These are phyloP conservation scores for Pheosia tremula DNA, from an alignment of 2,888 invertebrate genomes.

Conservation along the genomic window DNA sequence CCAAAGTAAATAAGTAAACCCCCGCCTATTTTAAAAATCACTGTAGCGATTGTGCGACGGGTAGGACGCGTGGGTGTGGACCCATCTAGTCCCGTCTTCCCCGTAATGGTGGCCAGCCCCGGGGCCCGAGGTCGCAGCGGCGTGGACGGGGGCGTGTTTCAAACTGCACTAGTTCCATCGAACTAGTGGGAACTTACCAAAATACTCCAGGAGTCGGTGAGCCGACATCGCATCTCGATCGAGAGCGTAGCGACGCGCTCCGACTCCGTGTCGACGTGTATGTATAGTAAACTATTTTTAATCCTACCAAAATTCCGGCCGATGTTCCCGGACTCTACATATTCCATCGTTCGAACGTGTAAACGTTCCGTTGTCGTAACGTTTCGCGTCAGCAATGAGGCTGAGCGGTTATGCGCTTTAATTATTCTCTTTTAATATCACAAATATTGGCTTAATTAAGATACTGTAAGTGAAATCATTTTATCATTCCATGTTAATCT, in stretches of 20 bases:
- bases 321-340: slow-evolving; percentile 14
- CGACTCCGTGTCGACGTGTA: slow-evolving; percentile 3
- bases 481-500: slow-evolving; percentile 64
- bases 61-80: slow-evolving; percentile 29
- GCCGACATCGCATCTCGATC: neutral
- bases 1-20: neutral
- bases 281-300: slow-evolving; percentile 1
- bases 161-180: neutral
- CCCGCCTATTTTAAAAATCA: neutral
- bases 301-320: slow-evolving; percentile 3
- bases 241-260: neutral
- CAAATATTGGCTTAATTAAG: slow-evolving; percentile 60
- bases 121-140: neutral
- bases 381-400: slow-evolving; percentile 38
- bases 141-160: neutral
- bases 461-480: slow-evolving; percentile 56
- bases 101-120: slow-evolving; percentile 29
- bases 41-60: neutral
- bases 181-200: slow-evolving; percentile 7
- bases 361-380: slow-evolving; percentile 22
- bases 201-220: slow-evolving; percentile 4
- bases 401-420: slow-evolving; percentile 59
- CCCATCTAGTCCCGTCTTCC: slow-evolving; percentile 75
- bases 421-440: slow-evolving; percentile 55
- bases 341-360: slow-evolving; percentile 22